A percentile compares a stretch with the other conserved stretches of the same genome.
Evolutionary conservation across 2,888 invertebrate species (phyloP).

Genomic region (Drosophila macrospina): DNA sequence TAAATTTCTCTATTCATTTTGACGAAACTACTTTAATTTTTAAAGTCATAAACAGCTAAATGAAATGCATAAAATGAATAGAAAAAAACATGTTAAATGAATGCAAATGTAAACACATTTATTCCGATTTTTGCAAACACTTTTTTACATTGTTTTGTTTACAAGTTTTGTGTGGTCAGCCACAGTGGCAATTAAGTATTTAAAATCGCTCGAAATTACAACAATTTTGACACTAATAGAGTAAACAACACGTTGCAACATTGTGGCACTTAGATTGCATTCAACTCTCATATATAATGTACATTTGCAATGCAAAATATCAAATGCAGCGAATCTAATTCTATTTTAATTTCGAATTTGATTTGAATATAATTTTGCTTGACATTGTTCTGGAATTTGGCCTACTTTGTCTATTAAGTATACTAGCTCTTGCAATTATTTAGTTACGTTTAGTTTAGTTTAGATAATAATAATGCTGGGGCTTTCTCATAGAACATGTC

Average conservation of each 20-base stretch:
- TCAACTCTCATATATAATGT: too few species aligned
- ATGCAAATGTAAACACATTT: constrained; percentile 9
- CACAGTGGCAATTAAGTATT: constrained; percentile 6
- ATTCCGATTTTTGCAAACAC: not conserved
- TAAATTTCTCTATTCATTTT: not conserved
- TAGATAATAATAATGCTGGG: too few species aligned
- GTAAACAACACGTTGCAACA: not conserved
- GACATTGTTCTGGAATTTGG: too few species aligned
- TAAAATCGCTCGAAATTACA: constrained; percentile 4
- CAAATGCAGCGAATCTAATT: too few species aligned
- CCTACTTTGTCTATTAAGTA: too few species aligned
- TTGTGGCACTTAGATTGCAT: not conserved
- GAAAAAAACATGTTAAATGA: not conserved
- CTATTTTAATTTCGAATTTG: too few species aligned
- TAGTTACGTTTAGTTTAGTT: too few species aligned
- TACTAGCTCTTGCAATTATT: too few species aligned
- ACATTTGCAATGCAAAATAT: too few species aligned
- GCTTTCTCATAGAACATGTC: too few species aligned
- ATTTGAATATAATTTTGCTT: too few species aligned
- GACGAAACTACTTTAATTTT: not conserved
- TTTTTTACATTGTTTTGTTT: constrained; percentile 4
- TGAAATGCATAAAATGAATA: not conserved
- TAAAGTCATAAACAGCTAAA: not conserved
- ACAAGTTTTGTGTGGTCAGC: constrained; percentile 18
- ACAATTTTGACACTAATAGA: constrained; percentile 7